These are phyloP conservation scores for Apodemia mormo DNA, from an alignment of 2,888 invertebrate species.

Conservation along the genomic window DNA sequence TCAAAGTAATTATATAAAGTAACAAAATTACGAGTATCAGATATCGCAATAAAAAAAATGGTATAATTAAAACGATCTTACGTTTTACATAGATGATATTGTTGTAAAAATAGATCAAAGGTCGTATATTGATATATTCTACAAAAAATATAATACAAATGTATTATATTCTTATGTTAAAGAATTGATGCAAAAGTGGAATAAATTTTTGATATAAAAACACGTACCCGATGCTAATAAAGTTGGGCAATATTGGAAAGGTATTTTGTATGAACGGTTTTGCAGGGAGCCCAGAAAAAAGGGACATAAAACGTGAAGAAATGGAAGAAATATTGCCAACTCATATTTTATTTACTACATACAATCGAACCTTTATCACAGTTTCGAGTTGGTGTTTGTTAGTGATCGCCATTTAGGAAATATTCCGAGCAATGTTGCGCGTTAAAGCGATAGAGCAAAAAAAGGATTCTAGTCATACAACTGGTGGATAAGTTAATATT, in stretches of 20 bases:
- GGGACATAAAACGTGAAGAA: slow-evolving; percentile 74
- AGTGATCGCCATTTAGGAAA: slow-evolving; percentile 59
- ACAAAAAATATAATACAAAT: not conserved
- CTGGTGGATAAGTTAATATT: slow-evolving; percentile 23
- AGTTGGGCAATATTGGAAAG: slow-evolving; percentile 76
- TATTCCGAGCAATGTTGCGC: slow-evolving; percentile 39
- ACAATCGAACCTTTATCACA: slow-evolving; percentile 80
- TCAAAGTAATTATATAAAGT: too few relatives aligned
- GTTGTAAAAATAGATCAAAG: not conserved
- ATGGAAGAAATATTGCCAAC: slow-evolving; percentile 78
- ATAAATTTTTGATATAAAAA: slow-evolving; percentile 76
- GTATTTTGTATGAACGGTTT: slow-evolving; percentile 79
- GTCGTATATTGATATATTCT: not conserved
- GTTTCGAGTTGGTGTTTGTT: slow-evolving; percentile 71
- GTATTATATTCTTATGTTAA: slow-evolving; percentile 55
- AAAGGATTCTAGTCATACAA: slow-evolving; percentile 25
- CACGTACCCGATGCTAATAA: slow-evolving; percentile 78
- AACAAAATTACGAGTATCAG: too few relatives aligned
- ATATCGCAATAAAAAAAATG: too few relatives aligned
- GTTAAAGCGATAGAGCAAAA: slow-evolving; percentile 30
- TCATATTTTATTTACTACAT: slow-evolving; percentile 82
- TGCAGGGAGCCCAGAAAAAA: slow-evolving; percentile 71
- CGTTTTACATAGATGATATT: not conserved
- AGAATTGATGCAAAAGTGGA: slow-evolving; percentile 65
- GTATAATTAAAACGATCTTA: too few relatives aligned